Conservation (phyloP, 2,888 invertebrate genomes). For the Patella pellucida region DNA sequence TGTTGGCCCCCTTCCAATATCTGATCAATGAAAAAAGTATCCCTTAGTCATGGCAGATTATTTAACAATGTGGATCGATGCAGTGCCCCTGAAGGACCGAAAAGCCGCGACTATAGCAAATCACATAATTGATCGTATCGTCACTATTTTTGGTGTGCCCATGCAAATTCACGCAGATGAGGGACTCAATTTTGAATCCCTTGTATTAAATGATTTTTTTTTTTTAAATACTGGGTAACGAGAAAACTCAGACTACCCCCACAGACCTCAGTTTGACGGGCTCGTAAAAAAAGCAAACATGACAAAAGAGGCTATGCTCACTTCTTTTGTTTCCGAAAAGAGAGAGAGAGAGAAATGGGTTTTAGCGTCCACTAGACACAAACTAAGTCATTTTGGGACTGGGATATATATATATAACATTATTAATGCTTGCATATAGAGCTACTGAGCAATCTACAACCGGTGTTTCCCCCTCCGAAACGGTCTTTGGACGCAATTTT, state of each 20-base stretch:
- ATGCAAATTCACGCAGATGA: not conserved
- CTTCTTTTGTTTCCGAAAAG: not conserved
- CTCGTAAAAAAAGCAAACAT: not conserved
- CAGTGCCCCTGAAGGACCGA: not conserved
- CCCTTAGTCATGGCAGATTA: not conserved
- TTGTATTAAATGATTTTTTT: not conserved
- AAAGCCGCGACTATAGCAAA: slow-evolving; percentile 6
- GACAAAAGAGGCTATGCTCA: not conserved
- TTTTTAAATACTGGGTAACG: not conserved
- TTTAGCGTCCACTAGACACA: too few species aligned
- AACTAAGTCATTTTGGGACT: too few species aligned
- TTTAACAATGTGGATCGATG: slow-evolving; percentile 10
- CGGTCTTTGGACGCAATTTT: not conserved
- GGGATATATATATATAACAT: not conserved
- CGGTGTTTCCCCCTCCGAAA: not conserved
- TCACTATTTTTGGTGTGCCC: slow-evolving; percentile 8
- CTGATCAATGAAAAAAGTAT: slow-evolving; percentile 5
- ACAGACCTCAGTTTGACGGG: not conserved
- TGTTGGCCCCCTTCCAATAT: slow-evolving; percentile 5
- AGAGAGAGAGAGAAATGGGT: too few species aligned
- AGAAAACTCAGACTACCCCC: not conserved
- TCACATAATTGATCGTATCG: not conserved
- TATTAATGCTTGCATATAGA: not conserved
- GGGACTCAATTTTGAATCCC: not conserved
- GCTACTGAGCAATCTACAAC: not conserved